Evolutionary conservation across 2,797 vertebrate species (phyloP).

Genomic region (Halcyon leucocephala): DNA sequence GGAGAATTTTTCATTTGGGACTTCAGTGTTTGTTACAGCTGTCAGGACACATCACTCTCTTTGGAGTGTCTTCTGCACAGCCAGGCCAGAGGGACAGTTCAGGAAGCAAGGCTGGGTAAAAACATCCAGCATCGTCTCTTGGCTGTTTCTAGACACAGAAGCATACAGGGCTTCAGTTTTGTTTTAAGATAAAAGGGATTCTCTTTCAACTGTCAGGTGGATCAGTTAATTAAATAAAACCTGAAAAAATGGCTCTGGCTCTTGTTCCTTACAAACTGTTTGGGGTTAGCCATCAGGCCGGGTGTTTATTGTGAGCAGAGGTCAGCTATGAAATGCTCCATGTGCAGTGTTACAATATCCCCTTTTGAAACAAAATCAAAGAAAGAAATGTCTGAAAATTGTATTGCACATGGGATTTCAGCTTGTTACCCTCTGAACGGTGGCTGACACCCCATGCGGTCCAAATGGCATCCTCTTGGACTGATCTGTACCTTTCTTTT

Average conservation of each 20-base stretch:
- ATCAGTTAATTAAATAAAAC: neutral
- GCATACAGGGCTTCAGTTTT: neutral
- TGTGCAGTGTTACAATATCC: neutral
- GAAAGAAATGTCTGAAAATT: neutral
- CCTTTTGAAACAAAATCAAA: slow-evolving; percentile 32
- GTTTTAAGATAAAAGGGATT: neutral
- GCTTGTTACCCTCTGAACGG: neutral
- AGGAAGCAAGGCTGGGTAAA: neutral
- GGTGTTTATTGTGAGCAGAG: neutral
- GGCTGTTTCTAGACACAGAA: neutral
- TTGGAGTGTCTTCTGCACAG: neutral
- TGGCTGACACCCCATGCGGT: neutral
- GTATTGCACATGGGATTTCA: neutral
- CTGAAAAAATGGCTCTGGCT: neutral
- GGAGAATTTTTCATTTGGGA: neutral
- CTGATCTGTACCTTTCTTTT: neutral
- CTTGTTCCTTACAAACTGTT: neutral
- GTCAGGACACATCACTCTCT: neutral
- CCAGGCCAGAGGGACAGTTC: neutral
- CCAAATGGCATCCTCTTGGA: neutral
- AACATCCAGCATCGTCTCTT: neutral
- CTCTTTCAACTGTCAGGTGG: neutral
- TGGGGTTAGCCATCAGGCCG: neutral
- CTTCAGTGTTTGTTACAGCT: neutral
- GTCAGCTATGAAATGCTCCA: neutral